Conservation (phyloP, 2,113 vertebrate genomes). For the Pangasianodon hypophthalmus region DNA sequence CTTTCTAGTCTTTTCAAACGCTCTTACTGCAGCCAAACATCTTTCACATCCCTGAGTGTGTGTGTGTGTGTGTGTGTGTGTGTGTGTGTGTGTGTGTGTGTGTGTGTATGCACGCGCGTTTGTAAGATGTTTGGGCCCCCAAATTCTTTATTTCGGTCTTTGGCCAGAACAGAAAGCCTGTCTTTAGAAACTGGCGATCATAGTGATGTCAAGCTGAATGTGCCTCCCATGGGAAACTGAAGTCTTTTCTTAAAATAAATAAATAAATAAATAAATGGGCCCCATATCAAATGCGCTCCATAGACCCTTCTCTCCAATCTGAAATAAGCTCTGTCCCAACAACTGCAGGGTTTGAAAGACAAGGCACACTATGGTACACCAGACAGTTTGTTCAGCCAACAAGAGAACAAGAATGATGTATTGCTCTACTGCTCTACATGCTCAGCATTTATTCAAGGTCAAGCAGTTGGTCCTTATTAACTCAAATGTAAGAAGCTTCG, state of each 20-base stretch:
- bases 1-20: slow-evolving; percentile 17
- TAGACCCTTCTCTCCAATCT: neutral
- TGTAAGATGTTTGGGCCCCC: neutral
- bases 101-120: slow-evolving; percentile 8
- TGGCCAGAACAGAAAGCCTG: slow-evolving; percentile 24
- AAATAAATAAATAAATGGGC: neutral
- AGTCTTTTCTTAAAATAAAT: neutral
- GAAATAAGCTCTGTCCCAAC: neutral
- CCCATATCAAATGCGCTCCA: neutral
- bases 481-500: neutral
- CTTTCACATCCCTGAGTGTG: slow-evolving; percentile 11
- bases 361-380: slow-evolving; percentile 3
- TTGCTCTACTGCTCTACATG: slow-evolving; percentile 17
- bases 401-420: neutral
- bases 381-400: slow-evolving; percentile 6
- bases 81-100: slow-evolving; percentile 20
- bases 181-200: slow-evolving; percentile 32
- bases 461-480: slow-evolving; percentile 12
- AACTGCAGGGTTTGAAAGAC: slow-evolving; percentile 4
- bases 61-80: slow-evolving; percentile 28
- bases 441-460: slow-evolving; percentile 4
- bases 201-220: neutral
- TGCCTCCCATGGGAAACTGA: slow-evolving; percentile 38
- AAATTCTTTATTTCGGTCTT: slow-evolving; percentile 43
- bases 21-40: slow-evolving; percentile 28